Evolutionary conservation across 37 sponge, comb jelly and placozoan genomes (phyloP), one percentile per base, ranked within the genome.

Genomic region (Oscarella lobularis): DNA sequence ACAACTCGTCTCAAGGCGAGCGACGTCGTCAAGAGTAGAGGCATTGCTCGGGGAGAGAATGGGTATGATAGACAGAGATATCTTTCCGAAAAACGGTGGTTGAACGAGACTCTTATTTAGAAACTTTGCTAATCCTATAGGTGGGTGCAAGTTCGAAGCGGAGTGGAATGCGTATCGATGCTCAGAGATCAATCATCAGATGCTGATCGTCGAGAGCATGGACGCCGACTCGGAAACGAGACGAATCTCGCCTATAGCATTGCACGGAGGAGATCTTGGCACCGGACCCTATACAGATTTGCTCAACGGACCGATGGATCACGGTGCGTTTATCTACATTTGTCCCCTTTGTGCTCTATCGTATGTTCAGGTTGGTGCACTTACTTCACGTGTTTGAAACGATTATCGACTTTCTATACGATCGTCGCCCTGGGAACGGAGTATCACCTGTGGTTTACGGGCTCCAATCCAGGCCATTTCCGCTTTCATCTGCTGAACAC

Each of bases 261-360:
- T 92, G n/a, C 70, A 70, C 66, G 94, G 94, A 33, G 89, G 89
- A n/a, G 78, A 89, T 68, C 83, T 81, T 40, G 84, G 82, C 0
- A 31, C 35, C 40, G 94, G 80, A 20, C 33, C 73, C 39, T 92
- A 92, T 65, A 88, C 87, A 72, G 94, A 92, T 74, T 81, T 92
- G 1, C 68, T 92, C 30, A 92, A 92, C 77, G 94, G 94, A 73
- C 94, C 94, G 1, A 88, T 89, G 94, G 94, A 92, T 75, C 94
- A 92, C 77, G 94, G 94, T 86, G 2, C 20, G 60, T 48, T 68
- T 4, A 5, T 68, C 31, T 68, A 29, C 71, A 29, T 68, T 68
- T 68, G 6, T 5, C 41, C 33, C 14, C 2, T 54, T 5, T 3
- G 32, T 74, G 40, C 32, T 38, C 2, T 3, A 3, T 9, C 27